phyloP scores from a whole-genome alignment of 2,113 vertebrate genomes.

The Amphilophus citrinellus region DNA sequence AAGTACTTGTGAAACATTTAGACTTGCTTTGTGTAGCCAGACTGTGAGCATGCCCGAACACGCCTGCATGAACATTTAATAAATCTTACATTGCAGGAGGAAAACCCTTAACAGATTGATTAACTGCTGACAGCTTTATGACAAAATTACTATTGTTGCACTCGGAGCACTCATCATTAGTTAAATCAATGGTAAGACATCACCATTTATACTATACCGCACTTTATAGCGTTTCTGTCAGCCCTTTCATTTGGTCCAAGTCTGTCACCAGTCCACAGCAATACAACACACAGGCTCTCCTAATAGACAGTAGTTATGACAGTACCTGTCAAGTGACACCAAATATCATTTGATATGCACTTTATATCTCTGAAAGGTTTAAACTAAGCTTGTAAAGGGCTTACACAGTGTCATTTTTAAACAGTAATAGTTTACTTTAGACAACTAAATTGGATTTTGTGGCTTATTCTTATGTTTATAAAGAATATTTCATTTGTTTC shows the following conservation, averaged over 20 bases:
- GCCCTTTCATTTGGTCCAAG: conserved; percentile 74
- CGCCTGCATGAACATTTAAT: conserved; percentile 83
- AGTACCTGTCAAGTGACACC: conserved; percentile 53
- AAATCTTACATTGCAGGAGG: conserved; percentile 87
- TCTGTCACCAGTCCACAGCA: conserved; percentile 74
- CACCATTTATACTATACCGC: conserved; percentile 78
- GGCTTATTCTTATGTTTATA: not conserved
- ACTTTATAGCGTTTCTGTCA: conserved; percentile 66
- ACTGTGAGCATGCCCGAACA: conserved; percentile 83
- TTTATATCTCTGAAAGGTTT: conserved; percentile 11
- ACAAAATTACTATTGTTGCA: conserved; percentile 86
- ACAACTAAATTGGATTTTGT: not conserved
- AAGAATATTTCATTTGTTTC: not conserved
- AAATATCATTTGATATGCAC: conserved; percentile 9
- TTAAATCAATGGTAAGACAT: conserved; percentile 81
- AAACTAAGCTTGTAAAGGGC: not conserved
- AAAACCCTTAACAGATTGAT: conserved; percentile 87
- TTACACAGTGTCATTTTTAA: not conserved
- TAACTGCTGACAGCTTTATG: conserved; percentile 90
- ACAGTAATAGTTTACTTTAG: not conserved
- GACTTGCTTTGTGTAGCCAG: conserved; percentile 81
- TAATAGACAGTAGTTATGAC: conserved; percentile 68
- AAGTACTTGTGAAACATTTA: conserved; percentile 71
- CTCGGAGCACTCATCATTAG: conserved; percentile 84
- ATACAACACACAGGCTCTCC: conserved; percentile 42